Evolutionary conservation across 2,888 invertebrate genomes (phyloP).

Genomic region (Pristionchus entomophagus): DNA sequence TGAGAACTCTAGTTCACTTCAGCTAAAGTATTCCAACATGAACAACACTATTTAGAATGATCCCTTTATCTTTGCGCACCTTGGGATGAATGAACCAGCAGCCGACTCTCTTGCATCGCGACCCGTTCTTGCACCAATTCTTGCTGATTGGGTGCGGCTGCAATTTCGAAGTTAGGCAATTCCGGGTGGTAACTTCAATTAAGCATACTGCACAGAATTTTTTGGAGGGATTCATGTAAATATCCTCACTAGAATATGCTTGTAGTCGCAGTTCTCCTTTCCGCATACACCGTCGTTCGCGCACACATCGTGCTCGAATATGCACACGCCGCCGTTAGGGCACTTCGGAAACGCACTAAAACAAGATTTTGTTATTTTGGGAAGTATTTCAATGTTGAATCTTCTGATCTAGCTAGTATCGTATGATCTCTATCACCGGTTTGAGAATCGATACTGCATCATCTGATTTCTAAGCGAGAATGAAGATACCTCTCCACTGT

Average conservation of each 20-base stretch:
- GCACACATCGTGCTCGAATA: background rate
- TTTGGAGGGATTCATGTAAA: too few species aligned
- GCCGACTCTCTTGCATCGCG: background rate
- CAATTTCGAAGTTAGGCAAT: background rate
- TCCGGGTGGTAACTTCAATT: background rate
- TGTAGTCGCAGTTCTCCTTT: background rate
- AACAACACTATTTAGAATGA: too few species aligned
- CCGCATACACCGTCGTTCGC: background rate
- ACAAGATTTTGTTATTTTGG: background rate
- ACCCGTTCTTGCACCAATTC: background rate
- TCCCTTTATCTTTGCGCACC: background rate
- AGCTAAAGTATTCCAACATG: too few species aligned
- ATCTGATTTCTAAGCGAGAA: too few species aligned
- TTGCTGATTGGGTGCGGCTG: background rate
- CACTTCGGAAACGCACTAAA: background rate
- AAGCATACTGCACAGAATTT: background rate
- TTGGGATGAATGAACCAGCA: background rate
- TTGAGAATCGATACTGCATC: too few species aligned
- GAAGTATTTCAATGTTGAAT: background rate
- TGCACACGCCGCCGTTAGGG: background rate
- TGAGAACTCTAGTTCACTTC: too few species aligned
- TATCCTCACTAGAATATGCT: background rate
- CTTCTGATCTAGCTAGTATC: too few species aligned
- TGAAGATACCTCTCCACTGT: too few species aligned
- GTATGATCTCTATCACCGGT: too few species aligned